These are phyloP conservation scores for Raja brachyura DNA, from an alignment of 2,113 vertebrate species.

Conservation along the genomic window DNA sequence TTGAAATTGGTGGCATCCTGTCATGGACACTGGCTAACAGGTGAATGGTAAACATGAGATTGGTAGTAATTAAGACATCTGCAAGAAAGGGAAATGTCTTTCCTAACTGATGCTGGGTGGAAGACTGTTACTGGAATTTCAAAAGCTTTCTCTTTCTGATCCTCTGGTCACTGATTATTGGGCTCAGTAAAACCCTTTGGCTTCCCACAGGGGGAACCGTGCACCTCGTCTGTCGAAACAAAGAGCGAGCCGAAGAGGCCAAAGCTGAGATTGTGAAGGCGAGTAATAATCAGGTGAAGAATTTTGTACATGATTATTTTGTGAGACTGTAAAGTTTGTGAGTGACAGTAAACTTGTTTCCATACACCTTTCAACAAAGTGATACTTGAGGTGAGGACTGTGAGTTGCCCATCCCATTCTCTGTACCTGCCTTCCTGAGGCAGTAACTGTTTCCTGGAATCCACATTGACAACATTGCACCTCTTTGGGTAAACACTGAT, in stretches of 20 bases:
- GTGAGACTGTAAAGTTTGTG: not conserved
- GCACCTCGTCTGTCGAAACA: constrained; percentile 71
- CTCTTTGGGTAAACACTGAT: no score
- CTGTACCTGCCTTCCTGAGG: not conserved
- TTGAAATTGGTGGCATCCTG: no score
- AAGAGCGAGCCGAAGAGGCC: constrained; percentile 59
- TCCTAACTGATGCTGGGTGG: not conserved
- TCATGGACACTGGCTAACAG: no score
- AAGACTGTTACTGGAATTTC: not conserved
- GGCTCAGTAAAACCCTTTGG: not conserved
- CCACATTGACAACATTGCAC: no score
- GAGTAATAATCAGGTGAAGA: constrained; percentile 62
- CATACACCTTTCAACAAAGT: no score
- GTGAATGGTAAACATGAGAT: not conserved
- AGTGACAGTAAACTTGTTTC: not conserved
- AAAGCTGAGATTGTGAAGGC: constrained; percentile 60
- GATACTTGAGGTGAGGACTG: no score
- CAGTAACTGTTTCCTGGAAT: no score
- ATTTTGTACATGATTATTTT: not conserved
- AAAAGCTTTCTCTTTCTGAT: not conserved
- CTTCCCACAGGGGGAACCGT: constrained; percentile 67
- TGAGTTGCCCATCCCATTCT: no score
- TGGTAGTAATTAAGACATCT: not conserved
- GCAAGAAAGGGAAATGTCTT: not conserved
- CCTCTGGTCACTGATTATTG: not conserved